Evolutionary conservation across 2,888 invertebrate genomes (phyloP), one percentile per base, ranked within the genome.

Genomic region (Macropis europaea): DNA sequence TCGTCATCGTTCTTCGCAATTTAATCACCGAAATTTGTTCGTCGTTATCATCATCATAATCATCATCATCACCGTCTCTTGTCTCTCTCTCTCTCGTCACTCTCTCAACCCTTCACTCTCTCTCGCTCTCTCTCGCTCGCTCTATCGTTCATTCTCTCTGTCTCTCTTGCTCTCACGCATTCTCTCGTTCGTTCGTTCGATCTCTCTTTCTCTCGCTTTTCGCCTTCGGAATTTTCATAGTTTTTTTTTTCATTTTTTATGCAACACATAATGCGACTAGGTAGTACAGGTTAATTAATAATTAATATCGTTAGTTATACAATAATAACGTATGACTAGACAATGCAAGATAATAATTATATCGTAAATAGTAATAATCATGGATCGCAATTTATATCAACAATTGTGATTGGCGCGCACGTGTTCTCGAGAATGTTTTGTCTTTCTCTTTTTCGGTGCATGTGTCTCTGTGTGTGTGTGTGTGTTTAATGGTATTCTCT

Each of bases 311-410:
- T 89, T 89, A 89, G 89, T 88, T 89, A 88, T 89, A 89, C 87
- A 89, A 89, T 89, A 88, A 89, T 89, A 89, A 89, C 89, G 85
- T 89, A 89, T 89, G 88, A 88, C 89, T 89, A 89, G 89, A 89
- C 89, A 89, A 89, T 89, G 89, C 88, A 89, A 89, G 89, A 89
- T 89, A 89, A 89, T 89, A 89, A 89, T 89, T 89, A 89, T 89
- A 89, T 89, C 84, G 86, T 89, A 89, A 89, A 88, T 89, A 89
- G 84, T 89, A 89, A 89, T 89, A 89, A 89, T 89, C 86, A 86
- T 89, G 88, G 89, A 89, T 89, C 87, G 89, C 88, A 89, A 89
- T 89, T 89, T 86, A 88, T 89, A 87, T 89, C 86, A 89, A 89
- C 88, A 89, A 89, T 88, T 70, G 87, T 89, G 86, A 86, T n/a